Evolutionary conservation across 2,888 invertebrate genomes (phyloP), one percentile per base, ranked within the genome.

Genomic region (Globia sparganii): DNA sequence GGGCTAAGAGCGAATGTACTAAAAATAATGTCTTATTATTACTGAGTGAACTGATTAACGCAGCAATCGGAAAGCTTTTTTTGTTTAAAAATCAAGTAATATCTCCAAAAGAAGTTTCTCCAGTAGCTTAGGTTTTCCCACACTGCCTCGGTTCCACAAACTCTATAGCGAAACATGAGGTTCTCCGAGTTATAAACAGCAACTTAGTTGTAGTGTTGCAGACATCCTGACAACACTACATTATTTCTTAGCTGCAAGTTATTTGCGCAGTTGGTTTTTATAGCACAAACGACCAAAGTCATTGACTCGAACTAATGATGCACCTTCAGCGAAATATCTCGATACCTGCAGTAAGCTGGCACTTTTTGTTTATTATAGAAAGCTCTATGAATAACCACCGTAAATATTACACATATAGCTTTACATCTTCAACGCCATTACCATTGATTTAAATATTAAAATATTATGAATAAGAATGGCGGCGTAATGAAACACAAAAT

Each of bases 381-480:
- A 85, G 61, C 74, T 66, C 25, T 9, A 70, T 71, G 76, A 81
- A 74, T 67, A 49, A 46, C 15, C 61, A 21, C 72, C 76, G 71
- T 77, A 71, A 78, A 83, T 77, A 65, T 75, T 72, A 70, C 78
- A 70, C 71, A 76, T 75, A 58, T 40, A 59, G 74, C 65, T 62
- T 72, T 62, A 73, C 62, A 78, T 75, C 66, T 66, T 49, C 69
- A 62, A 74, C 71, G 56, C 34, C 40, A 76, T 83, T 77, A 77
- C 67, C 67, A 56, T 86, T 83, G 61, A 75, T 68, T 75, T 69
- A 64, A 78, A 78, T 85, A 75, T 72, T 79, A 66, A 75, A 80
- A 80, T 73, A 75, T 73, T 79, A 76, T 78, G 83, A 86, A 73
- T 78, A 78, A 78, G 28, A 67, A 69, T 62, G 64, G n/a, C 70